Evolutionary conservation across 1,140 invertebrate genomes (phyloP).

Genomic region (Ceratoteleas bidentatus): DNA sequence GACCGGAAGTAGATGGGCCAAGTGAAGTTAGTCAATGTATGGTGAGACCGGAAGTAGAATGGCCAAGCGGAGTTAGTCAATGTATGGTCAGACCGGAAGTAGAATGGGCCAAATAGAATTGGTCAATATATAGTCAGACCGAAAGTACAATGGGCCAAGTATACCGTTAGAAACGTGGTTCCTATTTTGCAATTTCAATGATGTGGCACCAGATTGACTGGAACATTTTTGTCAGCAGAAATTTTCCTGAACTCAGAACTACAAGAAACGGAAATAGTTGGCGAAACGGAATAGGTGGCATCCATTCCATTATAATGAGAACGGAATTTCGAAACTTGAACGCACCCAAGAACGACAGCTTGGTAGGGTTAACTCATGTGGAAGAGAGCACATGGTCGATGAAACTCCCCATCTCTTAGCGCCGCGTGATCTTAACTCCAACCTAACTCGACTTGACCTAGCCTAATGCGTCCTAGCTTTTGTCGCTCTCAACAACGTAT

Average conservation of each 20-base stretch:
- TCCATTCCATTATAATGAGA: slow-evolving; percentile 62
- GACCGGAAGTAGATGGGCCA: too few relatives aligned
- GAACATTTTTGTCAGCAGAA: too few relatives aligned
- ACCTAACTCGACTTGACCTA: slow-evolving; percentile 66
- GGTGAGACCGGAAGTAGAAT: too few relatives aligned
- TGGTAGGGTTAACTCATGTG: slow-evolving; percentile 71
- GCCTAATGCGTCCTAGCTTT: slow-evolving; percentile 65
- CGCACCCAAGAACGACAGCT: slow-evolving; percentile 60
- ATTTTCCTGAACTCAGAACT: neutral
- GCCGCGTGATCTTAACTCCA: slow-evolving; percentile 65
- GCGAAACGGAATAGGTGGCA: slow-evolving; percentile 31
- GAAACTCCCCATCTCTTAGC: slow-evolving; percentile 62
- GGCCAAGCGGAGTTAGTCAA: too few relatives aligned
- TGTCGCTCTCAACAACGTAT: slow-evolving; percentile 63
- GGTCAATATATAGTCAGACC: too few relatives aligned
- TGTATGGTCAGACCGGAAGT: too few relatives aligned
- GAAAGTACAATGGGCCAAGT: too few relatives aligned
- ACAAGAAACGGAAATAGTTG: slow-evolving; percentile 25
- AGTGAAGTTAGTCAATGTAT: too few relatives aligned
- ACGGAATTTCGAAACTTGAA: slow-evolving; percentile 58
- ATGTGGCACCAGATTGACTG: too few relatives aligned
- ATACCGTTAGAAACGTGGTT: too few relatives aligned
- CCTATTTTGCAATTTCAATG: too few relatives aligned
- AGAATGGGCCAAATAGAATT: too few relatives aligned
- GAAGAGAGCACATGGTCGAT: slow-evolving; percentile 71